Percentiles rank a stretch among this genome's conserved stretches.
Conservation (phyloP, 2,888 invertebrate species). For the Baronia brevicornis region DNA sequence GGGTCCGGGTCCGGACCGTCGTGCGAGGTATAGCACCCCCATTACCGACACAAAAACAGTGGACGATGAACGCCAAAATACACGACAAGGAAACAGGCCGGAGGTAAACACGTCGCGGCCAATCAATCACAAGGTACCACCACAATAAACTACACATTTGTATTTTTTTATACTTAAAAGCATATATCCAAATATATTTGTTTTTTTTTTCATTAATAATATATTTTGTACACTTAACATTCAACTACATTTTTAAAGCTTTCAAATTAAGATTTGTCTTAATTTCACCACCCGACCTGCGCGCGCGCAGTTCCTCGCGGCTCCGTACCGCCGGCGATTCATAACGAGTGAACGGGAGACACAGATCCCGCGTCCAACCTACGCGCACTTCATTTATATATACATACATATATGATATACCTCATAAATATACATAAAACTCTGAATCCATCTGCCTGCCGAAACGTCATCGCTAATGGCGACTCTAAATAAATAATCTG, state of each 20-base stretch:
- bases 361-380: no score
- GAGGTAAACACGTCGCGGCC: neutral
- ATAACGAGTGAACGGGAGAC: constrained; percentile 36
- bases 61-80: no score
- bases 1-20: constrained; percentile 3
- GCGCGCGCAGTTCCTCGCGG: no score
- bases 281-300: constrained; percentile 45
- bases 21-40: no score
- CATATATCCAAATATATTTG: constrained; percentile 33
- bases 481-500: no score
- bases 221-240: constrained; percentile 54
- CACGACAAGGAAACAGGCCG: no score
- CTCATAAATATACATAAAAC: constrained; percentile 39
- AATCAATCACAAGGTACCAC: constrained; percentile 6
- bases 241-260: constrained; percentile 63
- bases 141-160: constrained; percentile 20
- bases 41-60: no score
- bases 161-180: constrained; percentile 32
- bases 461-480: no score
- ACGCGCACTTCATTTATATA: constrained; percentile 30
- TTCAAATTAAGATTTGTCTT: constrained; percentile 63
- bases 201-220: constrained; percentile 32
- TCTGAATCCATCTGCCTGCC: no score
- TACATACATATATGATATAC: no score
- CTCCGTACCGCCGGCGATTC: constrained; percentile 36